Evolutionary conservation across 2,888 invertebrate species (phyloP).

Genomic region (Spicauda simplicius): DNA sequence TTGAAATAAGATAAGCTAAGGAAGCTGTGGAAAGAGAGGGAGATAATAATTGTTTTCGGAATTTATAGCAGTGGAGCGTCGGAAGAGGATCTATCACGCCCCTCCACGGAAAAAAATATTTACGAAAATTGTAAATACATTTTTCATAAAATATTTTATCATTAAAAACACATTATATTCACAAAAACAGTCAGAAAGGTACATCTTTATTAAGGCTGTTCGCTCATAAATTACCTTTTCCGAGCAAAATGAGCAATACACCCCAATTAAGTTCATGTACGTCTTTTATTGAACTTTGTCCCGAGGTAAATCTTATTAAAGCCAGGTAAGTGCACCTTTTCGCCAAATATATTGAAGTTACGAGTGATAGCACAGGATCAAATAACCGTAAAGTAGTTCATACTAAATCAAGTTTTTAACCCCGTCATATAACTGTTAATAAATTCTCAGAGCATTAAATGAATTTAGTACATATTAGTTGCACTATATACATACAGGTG

Average conservation of each 20-base stretch:
- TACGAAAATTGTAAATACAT: too few relatives aligned
- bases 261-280: background rate
- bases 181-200: too few relatives aligned
- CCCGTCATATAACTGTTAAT: background rate
- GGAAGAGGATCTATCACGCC: too few relatives aligned
- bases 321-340: conserved; percentile 11
- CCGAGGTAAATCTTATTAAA: conserved; percentile 12
- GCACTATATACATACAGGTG: too few relatives aligned
- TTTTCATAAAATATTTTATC: too few relatives aligned
- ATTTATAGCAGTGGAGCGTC: too few relatives aligned
- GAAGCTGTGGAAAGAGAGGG: too few relatives aligned
- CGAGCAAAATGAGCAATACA: background rate
- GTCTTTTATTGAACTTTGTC: conserved; percentile 12
- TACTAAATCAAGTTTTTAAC: conserved; percentile 17
- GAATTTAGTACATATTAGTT: background rate
- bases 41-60: too few relatives aligned
- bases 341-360: conserved; percentile 22
- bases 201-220: too few relatives aligned
- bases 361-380: conserved; percentile 1
- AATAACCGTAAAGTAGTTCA: conserved; percentile 15
- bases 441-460: background rate
- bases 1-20: too few relatives aligned
- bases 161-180: too few relatives aligned
- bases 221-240: background rate
- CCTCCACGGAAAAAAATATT: too few relatives aligned